These are phyloP conservation scores for Noctuana brunneofusca DNA, from an alignment of 2,888 invertebrate species.

Conservation along the genomic window DNA sequence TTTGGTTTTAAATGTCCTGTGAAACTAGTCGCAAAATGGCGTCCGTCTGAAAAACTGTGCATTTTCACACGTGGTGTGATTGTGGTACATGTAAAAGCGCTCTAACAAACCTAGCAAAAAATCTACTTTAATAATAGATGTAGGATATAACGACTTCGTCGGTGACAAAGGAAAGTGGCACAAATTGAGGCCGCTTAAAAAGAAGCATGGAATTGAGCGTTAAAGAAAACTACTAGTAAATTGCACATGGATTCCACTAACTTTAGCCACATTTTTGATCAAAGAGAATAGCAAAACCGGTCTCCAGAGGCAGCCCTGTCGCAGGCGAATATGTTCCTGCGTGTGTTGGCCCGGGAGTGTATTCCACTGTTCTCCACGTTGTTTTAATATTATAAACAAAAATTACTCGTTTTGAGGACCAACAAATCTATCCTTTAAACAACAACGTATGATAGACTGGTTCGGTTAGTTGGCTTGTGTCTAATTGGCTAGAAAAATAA, in stretches of 20 bases:
- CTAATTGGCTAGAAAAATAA: no score
- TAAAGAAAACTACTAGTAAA: slow-evolving; percentile 32
- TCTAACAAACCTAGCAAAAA: slow-evolving; percentile 1
- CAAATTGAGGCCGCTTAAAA: slow-evolving; percentile 27
- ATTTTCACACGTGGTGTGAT: not conserved
- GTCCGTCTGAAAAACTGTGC: not conserved
- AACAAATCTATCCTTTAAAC: no score
- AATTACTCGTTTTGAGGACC: no score
- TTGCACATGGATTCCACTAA: slow-evolving; percentile 31
- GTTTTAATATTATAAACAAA: not conserved
- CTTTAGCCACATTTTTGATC: slow-evolving; percentile 34
- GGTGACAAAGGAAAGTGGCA: slow-evolving; percentile 26
- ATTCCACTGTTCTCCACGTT: slow-evolving; percentile 18
- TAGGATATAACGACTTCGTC: not conserved
- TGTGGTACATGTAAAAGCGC: not conserved
- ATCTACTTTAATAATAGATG: slow-evolving; percentile 4
- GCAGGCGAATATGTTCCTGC: slow-evolving; percentile 36
- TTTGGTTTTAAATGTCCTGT: no score
- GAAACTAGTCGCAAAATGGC: not conserved
- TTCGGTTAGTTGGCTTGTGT: no score
- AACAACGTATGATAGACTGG: no score
- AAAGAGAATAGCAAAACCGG: slow-evolving; percentile 29
- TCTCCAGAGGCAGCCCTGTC: slow-evolving; percentile 30
- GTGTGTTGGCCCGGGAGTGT: slow-evolving; percentile 48
- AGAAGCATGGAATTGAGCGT: slow-evolving; percentile 21